Evolutionary conservation across 2,888 invertebrate species (phyloP).

Genomic region (Heliconius hortense): DNA sequence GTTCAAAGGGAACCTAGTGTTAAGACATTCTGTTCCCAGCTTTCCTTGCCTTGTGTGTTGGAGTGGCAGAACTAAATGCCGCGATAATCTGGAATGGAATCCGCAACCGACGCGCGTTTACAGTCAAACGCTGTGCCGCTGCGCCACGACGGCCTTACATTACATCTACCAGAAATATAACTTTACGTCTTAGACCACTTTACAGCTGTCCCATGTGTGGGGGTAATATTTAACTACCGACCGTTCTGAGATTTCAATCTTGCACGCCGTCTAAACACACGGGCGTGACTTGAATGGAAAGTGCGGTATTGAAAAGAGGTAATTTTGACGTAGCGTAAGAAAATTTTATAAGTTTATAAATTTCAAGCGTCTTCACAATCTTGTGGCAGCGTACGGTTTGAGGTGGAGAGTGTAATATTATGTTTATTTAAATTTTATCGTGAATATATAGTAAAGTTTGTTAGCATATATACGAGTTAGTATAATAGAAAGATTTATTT

Average conservation of each 20-base stretch:
- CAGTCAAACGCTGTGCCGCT: neutral
- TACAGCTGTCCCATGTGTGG: slow-evolving; percentile 7
- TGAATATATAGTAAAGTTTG: neutral
- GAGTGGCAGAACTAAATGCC: no score
- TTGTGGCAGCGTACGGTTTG: neutral
- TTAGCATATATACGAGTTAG: neutral
- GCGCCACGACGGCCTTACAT: neutral
- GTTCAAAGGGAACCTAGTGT: no score
- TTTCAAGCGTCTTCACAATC: slow-evolving; percentile 14
- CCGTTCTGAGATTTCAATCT: slow-evolving; percentile 50
- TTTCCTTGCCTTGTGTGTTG: no score
- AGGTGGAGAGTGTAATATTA: neutral
- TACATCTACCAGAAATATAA: neutral
- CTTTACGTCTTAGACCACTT: neutral
- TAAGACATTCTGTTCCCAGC: no score
- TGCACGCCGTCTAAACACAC: slow-evolving; percentile 49
- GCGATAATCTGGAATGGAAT: neutral
- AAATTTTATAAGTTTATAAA: slow-evolving; percentile 22
- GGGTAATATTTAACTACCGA: slow-evolving; percentile 42
- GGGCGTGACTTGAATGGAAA: slow-evolving; percentile 51
- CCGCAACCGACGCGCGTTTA: neutral
- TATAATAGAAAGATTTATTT: no score
- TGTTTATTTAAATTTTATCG: neutral
- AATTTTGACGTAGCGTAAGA: slow-evolving; percentile 16
- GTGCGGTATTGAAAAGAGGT: slow-evolving; percentile 28